phyloP scores from a whole-genome alignment of 2,888 invertebrate species.

The Drosophila imparisetae region DNA sequence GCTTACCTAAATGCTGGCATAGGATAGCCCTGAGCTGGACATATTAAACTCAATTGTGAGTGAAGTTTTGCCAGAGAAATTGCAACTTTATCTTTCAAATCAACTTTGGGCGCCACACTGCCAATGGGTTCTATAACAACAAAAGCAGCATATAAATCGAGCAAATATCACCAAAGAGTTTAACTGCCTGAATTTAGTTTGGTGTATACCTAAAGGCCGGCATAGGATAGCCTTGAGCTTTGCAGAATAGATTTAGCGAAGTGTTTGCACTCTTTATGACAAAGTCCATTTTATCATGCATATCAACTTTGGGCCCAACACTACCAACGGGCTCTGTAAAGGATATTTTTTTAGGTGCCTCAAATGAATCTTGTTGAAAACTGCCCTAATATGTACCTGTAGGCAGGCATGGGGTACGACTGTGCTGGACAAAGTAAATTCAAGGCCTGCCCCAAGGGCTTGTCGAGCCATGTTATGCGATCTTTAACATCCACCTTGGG shows the following conservation, averaged over 20 bases:
- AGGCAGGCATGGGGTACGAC: constrained; percentile 89
- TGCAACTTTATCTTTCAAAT: constrained; percentile 87
- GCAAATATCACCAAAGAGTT: accelerated
- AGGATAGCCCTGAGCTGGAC: constrained; percentile 87
- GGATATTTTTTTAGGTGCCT: neutral
- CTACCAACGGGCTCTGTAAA: constrained; percentile 85
- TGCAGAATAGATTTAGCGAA: constrained; percentile 86
- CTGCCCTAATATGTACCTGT: constrained; percentile 84
- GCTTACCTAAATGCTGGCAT: constrained; percentile 83
- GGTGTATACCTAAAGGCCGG: constrained; percentile 73
- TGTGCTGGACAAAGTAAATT: constrained; percentile 91
- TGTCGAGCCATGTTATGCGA: constrained; percentile 87
- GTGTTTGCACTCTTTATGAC: constrained; percentile 68
- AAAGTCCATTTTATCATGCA: constrained; percentile 84
- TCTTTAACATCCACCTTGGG: constrained; percentile 89
- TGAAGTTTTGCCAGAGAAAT: constrained; percentile 66
- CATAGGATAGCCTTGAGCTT: constrained; percentile 89
- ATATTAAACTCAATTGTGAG: constrained; percentile 87
- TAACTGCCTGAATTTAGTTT: constrained; percentile 38
- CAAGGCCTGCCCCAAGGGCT: constrained; percentile 85
- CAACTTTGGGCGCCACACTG: constrained; percentile 88
- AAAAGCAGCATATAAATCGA: neutral
- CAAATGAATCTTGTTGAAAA: constrained; percentile 33
- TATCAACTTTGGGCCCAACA: constrained; percentile 87
- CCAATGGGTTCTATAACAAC: constrained; percentile 83